These are phyloP conservation scores for Plecturocebus donacophilus DNA, from an alignment of 2,113 vertebrate genomes.

Conservation along the genomic window DNA sequence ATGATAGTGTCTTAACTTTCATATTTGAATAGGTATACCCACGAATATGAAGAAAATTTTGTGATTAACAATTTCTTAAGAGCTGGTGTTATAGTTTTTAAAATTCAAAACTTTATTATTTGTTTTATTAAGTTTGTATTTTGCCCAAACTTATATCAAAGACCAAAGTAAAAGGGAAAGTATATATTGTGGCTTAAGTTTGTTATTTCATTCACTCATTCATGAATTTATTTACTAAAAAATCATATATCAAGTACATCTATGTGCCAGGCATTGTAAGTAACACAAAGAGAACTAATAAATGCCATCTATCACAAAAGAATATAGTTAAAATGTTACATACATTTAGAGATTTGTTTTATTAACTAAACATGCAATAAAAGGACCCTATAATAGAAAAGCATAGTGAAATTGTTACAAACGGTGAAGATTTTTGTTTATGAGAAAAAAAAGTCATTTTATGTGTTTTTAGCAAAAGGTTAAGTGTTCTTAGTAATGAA, in stretches of 20 bases:
- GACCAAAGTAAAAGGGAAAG: background rate
- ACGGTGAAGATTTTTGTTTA: background rate
- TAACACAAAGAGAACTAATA: background rate
- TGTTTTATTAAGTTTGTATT: background rate
- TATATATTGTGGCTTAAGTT: background rate
- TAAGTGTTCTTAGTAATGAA: background rate
- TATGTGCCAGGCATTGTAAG: background rate
- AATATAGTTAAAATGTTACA: background rate
- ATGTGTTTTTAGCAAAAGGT: background rate
- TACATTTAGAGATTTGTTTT: background rate
- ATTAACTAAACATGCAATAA: background rate
- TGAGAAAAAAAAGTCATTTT: background rate
- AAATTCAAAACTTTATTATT: background rate
- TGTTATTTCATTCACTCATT: background rate
- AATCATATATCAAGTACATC: background rate
- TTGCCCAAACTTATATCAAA: background rate
- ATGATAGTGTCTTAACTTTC: background rate
- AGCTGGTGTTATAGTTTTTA: background rate
- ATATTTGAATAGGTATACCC: background rate
- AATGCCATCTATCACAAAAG: background rate
- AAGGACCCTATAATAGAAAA: background rate
- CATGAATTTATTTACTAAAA: background rate
- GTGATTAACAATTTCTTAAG: background rate
- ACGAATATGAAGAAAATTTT: background rate
- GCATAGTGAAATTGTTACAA: background rate